A percentile compares a stretch with the other conserved stretches of the same genome.
phyloP scores from a whole-genome alignment of 1,140 invertebrate genomes.

The Drosophila mayri region DNA sequence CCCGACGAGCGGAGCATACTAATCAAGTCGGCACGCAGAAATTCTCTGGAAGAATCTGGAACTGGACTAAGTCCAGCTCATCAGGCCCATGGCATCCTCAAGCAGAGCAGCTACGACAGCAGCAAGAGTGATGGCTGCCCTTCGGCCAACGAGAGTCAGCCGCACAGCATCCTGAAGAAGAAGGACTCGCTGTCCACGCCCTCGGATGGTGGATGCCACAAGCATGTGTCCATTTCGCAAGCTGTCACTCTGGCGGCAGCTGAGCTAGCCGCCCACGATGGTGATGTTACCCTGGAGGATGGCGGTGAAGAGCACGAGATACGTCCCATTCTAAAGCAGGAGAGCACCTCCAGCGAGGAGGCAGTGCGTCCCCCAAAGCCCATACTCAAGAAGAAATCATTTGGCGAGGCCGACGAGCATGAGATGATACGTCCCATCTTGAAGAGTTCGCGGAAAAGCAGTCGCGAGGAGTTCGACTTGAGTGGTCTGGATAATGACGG shows the following conservation, averaged over 20 bases:
- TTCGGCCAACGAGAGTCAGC: slow-evolving; percentile 87
- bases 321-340: slow-evolving; percentile 90
- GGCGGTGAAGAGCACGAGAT: slow-evolving; percentile 86
- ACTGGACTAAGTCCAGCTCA: slow-evolving; percentile 49
- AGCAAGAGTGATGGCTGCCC: slow-evolving; percentile 86
- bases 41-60: slow-evolving; percentile 82
- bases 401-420: slow-evolving; percentile 90
- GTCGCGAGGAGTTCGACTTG: slow-evolving; percentile 83
- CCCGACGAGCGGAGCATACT: slow-evolving; percentile 82
- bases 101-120: slow-evolving; percentile 88
- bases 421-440: slow-evolving; percentile 89
- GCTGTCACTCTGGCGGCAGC: slow-evolving; percentile 89
- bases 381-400: slow-evolving; percentile 94
- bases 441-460: slow-evolving; percentile 89
- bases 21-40: slow-evolving; percentile 85
- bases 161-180: slow-evolving; percentile 91
- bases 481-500: slow-evolving; percentile 40
- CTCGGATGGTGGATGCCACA: slow-evolving; percentile 85
- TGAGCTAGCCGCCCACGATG: slow-evolving; percentile 72
- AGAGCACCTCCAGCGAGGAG: slow-evolving; percentile 74
- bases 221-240: slow-evolving; percentile 89
- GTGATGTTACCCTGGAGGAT: slow-evolving; percentile 59
- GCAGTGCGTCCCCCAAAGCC: slow-evolving; percentile 87
- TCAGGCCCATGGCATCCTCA: slow-evolving; percentile 88
- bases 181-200: slow-evolving; percentile 88